Evolutionary conservation across 2,113 vertebrate genomes (phyloP).

Genomic region (Falcunculus frontatus): DNA sequence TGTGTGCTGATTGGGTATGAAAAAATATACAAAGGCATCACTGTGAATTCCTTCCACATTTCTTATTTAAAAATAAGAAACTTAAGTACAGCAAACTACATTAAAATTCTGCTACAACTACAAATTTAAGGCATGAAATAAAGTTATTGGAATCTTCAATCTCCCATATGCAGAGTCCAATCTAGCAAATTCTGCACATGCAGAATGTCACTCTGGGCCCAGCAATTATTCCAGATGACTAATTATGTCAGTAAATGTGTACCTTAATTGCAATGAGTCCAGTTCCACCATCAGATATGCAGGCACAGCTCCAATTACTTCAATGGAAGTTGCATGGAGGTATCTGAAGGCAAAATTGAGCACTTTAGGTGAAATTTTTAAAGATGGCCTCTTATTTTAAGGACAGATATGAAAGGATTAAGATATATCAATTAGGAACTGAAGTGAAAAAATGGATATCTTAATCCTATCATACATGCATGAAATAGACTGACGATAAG

Average conservation of each 20-base stretch:
- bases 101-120: neutral
- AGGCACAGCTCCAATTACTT: slow-evolving; percentile 66
- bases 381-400: slow-evolving; percentile 57
- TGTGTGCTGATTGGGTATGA: neutral
- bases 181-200: neutral
- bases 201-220: slow-evolving; percentile 6
- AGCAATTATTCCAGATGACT: slow-evolving; percentile 25
- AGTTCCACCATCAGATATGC: slow-evolving; percentile 64
- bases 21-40: neutral
- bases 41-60: neutral
- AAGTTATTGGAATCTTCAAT: neutral
- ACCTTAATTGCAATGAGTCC: slow-evolving; percentile 62
- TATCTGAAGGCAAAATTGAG: slow-evolving; percentile 66
- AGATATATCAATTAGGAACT: neutral
- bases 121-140: neutral
- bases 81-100: neutral
- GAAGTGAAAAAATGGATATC: neutral
- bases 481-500: neutral
- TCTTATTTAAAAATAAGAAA: neutral
- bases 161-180: neutral
- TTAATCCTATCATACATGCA: slow-evolving; percentile 49
- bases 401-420: slow-evolving; percentile 56
- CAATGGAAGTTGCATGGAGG: slow-evolving; percentile 65
- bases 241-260: slow-evolving; percentile 43
- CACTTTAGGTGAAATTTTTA: slow-evolving; percentile 65